Evolutionary conservation across 2,797 vertebrate species (phyloP).

Genomic region (Leptoclinus maculatus): DNA sequence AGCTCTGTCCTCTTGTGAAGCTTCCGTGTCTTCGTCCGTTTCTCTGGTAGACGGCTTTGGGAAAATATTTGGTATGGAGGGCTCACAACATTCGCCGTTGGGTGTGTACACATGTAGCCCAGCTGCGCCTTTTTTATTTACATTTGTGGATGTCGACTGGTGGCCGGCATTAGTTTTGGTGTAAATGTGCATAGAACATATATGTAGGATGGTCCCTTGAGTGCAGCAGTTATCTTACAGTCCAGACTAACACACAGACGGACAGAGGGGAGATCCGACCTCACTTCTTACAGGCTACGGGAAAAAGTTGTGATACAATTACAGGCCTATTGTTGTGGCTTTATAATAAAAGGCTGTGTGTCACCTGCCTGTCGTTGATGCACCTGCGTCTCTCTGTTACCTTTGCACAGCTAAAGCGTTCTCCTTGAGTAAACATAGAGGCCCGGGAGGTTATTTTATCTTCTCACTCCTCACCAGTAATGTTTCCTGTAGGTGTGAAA

Average conservation of each 20-base stretch:
- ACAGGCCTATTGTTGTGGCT: conserved; percentile 56
- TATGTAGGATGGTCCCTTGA: conserved; percentile 69
- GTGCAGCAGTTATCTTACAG: conserved; percentile 62
- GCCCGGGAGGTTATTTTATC: conserved; percentile 56
- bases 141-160: conserved; percentile 66
- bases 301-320: conserved; percentile 70
- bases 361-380: conserved; percentile 51
- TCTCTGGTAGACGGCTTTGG: conserved; percentile 72
- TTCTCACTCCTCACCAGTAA: conserved; percentile 46
- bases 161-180: conserved; percentile 70
- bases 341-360: conserved; percentile 52
- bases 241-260: conserved; percentile 81
- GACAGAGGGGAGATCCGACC: conserved; percentile 74
- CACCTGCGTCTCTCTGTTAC: conserved; percentile 54
- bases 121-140: conserved; percentile 75
- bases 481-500: conserved; percentile 66
- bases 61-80: conserved; percentile 71
- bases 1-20: conserved; percentile 70
- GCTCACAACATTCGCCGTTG: conserved; percentile 72
- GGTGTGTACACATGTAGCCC: conserved; percentile 76
- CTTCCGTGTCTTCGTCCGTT: conserved; percentile 66
- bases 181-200: conserved; percentile 81
- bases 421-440: conserved; percentile 76
- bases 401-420: conserved; percentile 52
- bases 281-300: conserved; percentile 48